Base-by-base conservation (phyloP, 2,888 invertebrate species). In the Lampropteryx suffumata region DNA sequence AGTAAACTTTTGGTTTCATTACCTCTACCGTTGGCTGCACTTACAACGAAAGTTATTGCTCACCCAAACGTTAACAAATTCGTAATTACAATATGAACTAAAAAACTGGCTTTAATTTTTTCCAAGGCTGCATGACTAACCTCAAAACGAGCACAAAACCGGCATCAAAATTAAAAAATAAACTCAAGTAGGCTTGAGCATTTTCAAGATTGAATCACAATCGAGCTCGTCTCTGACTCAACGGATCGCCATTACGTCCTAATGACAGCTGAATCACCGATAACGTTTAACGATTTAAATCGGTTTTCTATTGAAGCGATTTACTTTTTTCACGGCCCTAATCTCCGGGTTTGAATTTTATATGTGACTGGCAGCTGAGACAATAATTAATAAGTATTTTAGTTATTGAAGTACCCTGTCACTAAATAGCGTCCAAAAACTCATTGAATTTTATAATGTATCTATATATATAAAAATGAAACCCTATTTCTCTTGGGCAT, bases 211-310 rank as follows among this genome's bases (percentile, higher is more conserved):
- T 62, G 62, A 59, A 59, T 62, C 62, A 61, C 55, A 61, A 61
- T 58, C 52, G 52, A 14, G 28, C 33, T 40, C 39, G 51, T 47
- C 40, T 44, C 50, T 62, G 57, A 62, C 57, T 59, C 62, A 56
- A 59, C 57, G 52, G 56, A 26, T 55, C 53, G 59, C 59, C 63
- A 63, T 61, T 61, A 58, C 59, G 52, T 50, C 54, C 60, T 62
- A 62, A 63, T 63, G 57, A 63, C 59, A 58, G 53, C 58, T 63
- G 63, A 63, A 63, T 63, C 63, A 63, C 63, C 63, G 61, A 61
- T 63, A 61, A 56, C 55, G 59, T 57, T 63, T 59, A 59, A 61
- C 62, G 56, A 58, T 57, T 51, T 47, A 51, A 59, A 62, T 62
- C 59, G 59, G 46, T 57, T 50, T 59, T 59, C 57, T 59, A 62